Conservation (phyloP, 1,140 invertebrate genomes). For the Physella acuta region DNA sequence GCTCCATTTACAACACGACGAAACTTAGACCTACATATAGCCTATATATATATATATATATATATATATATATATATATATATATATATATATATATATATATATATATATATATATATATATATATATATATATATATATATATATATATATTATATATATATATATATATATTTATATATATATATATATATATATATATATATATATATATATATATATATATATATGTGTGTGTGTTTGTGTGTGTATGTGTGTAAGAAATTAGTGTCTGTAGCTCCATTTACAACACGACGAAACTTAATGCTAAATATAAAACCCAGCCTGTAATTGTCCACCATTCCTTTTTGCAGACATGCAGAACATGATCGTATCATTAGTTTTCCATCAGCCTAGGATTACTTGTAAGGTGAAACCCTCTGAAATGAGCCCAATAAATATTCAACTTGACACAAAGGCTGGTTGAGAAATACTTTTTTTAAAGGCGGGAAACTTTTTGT, state of each 20-base stretch:
- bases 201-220: constrained; percentile 5
- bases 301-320: too few relatives aligned
- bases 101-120: constrained; percentile 5
- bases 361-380: too few relatives aligned
- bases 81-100: constrained; percentile 5
- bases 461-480: too few relatives aligned
- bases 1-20: too few relatives aligned
- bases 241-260: constrained; percentile 1
- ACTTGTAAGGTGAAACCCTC: too few relatives aligned
- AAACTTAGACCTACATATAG: background rate
- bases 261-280: background rate
- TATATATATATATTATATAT: background rate
- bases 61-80: constrained; percentile 5
- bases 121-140: constrained; percentile 5
- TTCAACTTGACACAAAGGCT: too few relatives aligned
- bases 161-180: constrained; percentile 1
- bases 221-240: constrained; percentile 4
- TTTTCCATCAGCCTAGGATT: too few relatives aligned
- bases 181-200: constrained; percentile 5
- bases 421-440: too few relatives aligned
- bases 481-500: too few relatives aligned
- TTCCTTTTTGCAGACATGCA: too few relatives aligned
- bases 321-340: too few relatives aligned
- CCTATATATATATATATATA: constrained; percentile 1
- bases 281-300: too few relatives aligned